Conservation (phyloP, 2,113 vertebrate genomes). For the Phylloscopus trochilus region DNA sequence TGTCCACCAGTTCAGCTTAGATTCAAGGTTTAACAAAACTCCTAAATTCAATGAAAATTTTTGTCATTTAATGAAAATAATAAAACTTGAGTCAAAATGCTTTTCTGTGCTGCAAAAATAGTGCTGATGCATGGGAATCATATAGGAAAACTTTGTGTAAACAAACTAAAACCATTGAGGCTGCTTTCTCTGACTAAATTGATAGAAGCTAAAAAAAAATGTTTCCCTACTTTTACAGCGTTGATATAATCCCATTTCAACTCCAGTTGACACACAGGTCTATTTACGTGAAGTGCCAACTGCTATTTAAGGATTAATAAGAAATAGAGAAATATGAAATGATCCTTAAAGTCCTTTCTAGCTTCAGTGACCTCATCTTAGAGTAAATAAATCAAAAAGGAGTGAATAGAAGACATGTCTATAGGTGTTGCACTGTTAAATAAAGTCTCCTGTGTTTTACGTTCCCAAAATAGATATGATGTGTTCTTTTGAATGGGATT, state of each 20-base stretch:
- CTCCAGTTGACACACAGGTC: background rate
- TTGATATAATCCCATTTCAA: background rate
- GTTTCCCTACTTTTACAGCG: background rate
- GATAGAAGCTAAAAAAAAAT: background rate
- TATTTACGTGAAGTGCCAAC: background rate
- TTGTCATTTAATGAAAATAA: background rate
- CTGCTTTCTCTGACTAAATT: background rate
- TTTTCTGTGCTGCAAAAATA: background rate
- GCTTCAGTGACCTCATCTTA: background rate
- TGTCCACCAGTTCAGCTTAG: background rate
- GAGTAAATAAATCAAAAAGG: background rate
- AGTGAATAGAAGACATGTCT: background rate
- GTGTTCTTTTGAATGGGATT: background rate
- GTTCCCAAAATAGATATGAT: background rate
- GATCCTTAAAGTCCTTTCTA: background rate
- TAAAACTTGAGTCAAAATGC: background rate
- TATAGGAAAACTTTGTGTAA: background rate
- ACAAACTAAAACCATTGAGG: background rate
- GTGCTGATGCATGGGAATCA: fast-evolving
- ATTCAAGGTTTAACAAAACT: background rate
- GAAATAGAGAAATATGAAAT: background rate
- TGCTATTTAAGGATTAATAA: conserved; percentile 9
- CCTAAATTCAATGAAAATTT: background rate
- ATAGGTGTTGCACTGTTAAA: background rate
- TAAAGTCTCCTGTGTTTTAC: background rate